Evolutionary conservation across 1,140 invertebrate species (phyloP).

Genomic region (Idris sp.): DNA sequence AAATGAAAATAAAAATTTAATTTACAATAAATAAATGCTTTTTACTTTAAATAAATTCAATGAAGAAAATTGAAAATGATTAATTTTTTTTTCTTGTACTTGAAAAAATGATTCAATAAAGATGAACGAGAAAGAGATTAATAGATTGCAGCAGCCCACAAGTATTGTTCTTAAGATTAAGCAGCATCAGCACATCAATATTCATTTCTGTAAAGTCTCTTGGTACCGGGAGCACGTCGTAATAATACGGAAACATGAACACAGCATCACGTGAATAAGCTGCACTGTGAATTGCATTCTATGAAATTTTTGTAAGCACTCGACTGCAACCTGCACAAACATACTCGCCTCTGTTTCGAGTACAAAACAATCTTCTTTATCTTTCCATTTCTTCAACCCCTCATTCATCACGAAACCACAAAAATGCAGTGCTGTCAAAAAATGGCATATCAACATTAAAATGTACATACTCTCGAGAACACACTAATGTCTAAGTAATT

Average conservation of each 20-base stretch:
- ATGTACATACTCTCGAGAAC: no score
- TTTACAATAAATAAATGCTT: no score
- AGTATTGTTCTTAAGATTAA: constrained; percentile 68
- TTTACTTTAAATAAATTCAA: constrained; percentile 9
- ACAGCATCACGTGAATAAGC: constrained; percentile 18
- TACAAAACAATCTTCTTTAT: constrained; percentile 13
- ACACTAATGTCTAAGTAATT: no score
- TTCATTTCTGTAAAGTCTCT: constrained; percentile 68
- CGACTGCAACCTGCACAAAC: constrained; percentile 38
- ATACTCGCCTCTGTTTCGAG: constrained; percentile 21
- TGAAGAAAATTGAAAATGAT: constrained; percentile 43
- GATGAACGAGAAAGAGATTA: constrained; percentile 58
- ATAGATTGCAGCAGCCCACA: constrained; percentile 60
- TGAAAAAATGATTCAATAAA: constrained; percentile 38
- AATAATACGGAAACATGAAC: constrained; percentile 41
- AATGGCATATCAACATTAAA: no score
- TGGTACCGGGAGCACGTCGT: constrained; percentile 21
- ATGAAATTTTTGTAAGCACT: constrained; percentile 47
- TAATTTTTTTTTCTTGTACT: constrained; percentile 42
- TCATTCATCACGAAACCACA: no score
- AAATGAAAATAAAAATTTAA: no score
- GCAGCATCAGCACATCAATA: constrained; percentile 76
- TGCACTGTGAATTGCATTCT: constrained; percentile 29
- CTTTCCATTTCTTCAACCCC: background rate
- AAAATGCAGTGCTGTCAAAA: constrained; percentile 28